These are phyloP conservation scores for Coccyzus lansbergi DNA, from an alignment of 2,797 vertebrate species.

Conservation along the genomic window DNA sequence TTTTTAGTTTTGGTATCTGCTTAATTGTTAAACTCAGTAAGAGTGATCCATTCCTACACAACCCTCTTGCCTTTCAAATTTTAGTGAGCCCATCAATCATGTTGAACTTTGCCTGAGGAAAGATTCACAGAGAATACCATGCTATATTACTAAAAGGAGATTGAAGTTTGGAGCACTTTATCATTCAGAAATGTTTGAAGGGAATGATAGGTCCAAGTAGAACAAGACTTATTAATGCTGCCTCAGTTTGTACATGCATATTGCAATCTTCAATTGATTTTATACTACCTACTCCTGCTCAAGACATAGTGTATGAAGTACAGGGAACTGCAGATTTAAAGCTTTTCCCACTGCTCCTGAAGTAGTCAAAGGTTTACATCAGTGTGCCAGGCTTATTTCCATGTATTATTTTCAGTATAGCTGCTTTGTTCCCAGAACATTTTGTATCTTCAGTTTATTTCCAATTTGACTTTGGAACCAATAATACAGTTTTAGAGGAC, in stretches of 20 bases:
- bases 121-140: constrained; percentile 17
- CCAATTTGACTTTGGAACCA: background rate
- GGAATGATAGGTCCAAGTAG: constrained; percentile 3
- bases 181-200: constrained; percentile 61
- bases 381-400: background rate
- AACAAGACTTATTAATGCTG: constrained; percentile 49
- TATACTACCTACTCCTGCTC: background rate
- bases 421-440: background rate
- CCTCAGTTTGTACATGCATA: background rate
- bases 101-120: constrained; percentile 40
- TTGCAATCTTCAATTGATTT: constrained; percentile 31
- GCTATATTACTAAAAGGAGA: constrained; percentile 49
- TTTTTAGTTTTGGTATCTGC: constrained; percentile 6
- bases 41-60: constrained; percentile 13
- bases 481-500: background rate
- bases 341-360: background rate
- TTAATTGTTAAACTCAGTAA: constrained; percentile 34
- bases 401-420: background rate
- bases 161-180: constrained; percentile 48
- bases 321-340: background rate
- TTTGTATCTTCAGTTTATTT: background rate
- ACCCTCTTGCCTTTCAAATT: constrained; percentile 48
- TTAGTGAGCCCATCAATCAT: constrained; percentile 51
- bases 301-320: background rate
- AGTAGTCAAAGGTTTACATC: background rate